Evolutionary conservation across 2,797 vertebrate species (phyloP).

Genomic region (Cottoperca gobio): DNA sequence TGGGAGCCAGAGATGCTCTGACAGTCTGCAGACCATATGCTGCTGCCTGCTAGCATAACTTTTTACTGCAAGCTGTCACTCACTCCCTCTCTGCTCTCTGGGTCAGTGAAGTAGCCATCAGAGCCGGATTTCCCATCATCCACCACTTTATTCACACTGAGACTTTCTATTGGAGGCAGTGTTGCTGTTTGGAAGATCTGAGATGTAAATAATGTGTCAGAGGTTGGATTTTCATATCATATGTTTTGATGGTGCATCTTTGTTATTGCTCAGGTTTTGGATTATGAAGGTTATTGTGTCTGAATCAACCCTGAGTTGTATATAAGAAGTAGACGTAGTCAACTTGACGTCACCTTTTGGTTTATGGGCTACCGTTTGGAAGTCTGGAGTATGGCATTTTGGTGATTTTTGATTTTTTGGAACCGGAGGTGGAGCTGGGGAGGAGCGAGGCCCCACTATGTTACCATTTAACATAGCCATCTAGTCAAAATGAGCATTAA

Average conservation of each 20-base stretch:
- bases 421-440: too few relatives aligned
- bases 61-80: conserved; percentile 73
- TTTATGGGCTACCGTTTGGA: too few relatives aligned
- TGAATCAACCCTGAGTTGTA: background rate
- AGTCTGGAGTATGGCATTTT: too few relatives aligned
- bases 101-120: conserved; percentile 61
- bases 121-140: conserved; percentile 59
- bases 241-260: background rate
- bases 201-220: conserved; percentile 6
- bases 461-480: too few relatives aligned
- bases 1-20: conserved; percentile 31
- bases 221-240: background rate
- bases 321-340: too few relatives aligned
- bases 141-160: conserved; percentile 60
- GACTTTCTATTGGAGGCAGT: conserved; percentile 23
- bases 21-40: conserved; percentile 65
- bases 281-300: background rate
- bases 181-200: conserved; percentile 10
- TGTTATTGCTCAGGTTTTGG: background rate
- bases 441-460: too few relatives aligned
- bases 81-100: conserved; percentile 51
- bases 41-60: conserved; percentile 47
- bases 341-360: too few relatives aligned
- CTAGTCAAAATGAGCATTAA: too few relatives aligned
- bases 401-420: too few relatives aligned